A percentile compares a stretch with the other conserved stretches of the same genome.
Evolutionary conservation across 2,888 invertebrate genomes (phyloP).

Genomic region (Beris morrisii): DNA sequence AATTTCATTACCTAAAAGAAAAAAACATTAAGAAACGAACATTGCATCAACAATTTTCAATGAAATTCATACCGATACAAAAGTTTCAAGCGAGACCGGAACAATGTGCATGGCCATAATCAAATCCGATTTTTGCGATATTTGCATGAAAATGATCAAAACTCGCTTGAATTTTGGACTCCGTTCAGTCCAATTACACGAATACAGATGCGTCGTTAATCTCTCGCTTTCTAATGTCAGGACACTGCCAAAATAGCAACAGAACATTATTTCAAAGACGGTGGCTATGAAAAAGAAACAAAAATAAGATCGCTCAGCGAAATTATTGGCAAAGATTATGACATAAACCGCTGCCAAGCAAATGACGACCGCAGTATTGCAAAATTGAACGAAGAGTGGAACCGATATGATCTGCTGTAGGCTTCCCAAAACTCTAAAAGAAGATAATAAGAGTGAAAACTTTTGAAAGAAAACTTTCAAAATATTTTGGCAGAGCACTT

Average conservation of each 20-base stretch:
- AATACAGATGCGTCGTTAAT: conserved; percentile 59
- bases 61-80: conserved; percentile 55
- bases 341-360: conserved; percentile 57
- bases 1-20: conserved; percentile 13
- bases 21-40: not conserved
- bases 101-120: conserved; percentile 62
- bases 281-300: conserved; percentile 54
- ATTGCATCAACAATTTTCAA: not conserved
- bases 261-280: conserved; percentile 59
- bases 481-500: too few species aligned
- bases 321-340: conserved; percentile 53
- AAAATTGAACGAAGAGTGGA: conserved; percentile 60
- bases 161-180: conserved; percentile 53
- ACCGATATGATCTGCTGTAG: conserved; percentile 59
- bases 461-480: too few species aligned
- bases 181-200: conserved; percentile 61
- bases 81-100: conserved; percentile 59
- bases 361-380: conserved; percentile 55
- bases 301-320: not conserved
- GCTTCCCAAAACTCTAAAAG: conserved; percentile 56
- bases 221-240: conserved; percentile 59
- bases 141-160: conserved; percentile 59
- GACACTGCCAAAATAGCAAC: conserved; percentile 61
- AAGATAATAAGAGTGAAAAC: not conserved
- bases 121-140: conserved; percentile 58